A percentile compares a stretch with the other conserved stretches of the same genome.
Conservation (phyloP, 2,888 invertebrate genomes). For the Andrena dorsata region DNA sequence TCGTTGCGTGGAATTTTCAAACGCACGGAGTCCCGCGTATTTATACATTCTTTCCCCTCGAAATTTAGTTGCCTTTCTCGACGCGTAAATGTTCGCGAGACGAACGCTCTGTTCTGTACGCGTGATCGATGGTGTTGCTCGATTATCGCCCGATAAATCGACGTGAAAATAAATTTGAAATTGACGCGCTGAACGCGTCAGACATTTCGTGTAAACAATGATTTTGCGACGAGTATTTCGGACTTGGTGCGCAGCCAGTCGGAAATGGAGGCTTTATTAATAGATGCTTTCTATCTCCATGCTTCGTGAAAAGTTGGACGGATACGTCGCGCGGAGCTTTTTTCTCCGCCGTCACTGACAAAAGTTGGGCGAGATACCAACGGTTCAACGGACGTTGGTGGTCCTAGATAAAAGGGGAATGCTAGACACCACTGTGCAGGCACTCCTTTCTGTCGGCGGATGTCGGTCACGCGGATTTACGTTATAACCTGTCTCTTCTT, state of each 20-base stretch:
- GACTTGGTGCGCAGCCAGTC: conserved; percentile 51
- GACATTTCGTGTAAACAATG: conserved; percentile 19
- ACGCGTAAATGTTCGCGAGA: not conserved
- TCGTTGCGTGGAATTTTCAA: conserved; percentile 36
- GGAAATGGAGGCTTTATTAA: conserved; percentile 63
- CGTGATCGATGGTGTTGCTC: not conserved
- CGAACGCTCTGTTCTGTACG: not conserved
- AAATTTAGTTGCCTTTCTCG: conserved; percentile 1
- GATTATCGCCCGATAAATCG: not conserved
- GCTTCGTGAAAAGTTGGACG: conserved; percentile 40
- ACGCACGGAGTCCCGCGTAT: not conserved
- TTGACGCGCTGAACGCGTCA: conserved; percentile 7
- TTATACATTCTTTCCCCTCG: conserved; percentile 11
- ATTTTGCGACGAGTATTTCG: conserved; percentile 43
- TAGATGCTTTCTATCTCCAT: conserved; percentile 56
- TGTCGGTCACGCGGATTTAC: conserved; percentile 81
- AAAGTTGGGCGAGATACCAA: conserved; percentile 57
- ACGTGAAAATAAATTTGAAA: conserved; percentile 4
- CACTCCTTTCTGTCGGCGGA: conserved; percentile 74
- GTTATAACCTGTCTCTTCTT: conserved; percentile 77
- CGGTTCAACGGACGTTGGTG: conserved; percentile 77
- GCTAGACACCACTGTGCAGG: conserved; percentile 69
- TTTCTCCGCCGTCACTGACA: conserved; percentile 40
- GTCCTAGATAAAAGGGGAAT: conserved; percentile 75
- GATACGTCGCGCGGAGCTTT: conserved; percentile 37